Evolutionary conservation across 2,888 invertebrate species (phyloP), one percentile per base, ranked within the genome.

Genomic region (Caenorhabditis parvicauda): DNA sequence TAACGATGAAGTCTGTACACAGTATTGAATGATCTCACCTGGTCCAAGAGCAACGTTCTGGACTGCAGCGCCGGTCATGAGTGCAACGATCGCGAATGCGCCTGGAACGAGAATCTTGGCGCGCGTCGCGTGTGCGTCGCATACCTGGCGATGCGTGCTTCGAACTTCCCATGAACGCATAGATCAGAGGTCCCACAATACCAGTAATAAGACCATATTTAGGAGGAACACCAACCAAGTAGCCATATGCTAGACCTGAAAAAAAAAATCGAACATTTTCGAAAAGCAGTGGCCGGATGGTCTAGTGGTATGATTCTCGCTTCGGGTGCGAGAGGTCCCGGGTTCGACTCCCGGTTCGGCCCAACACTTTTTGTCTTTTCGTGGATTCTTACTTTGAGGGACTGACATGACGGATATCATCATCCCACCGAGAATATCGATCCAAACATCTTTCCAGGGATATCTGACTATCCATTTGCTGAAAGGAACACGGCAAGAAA

Each of bases 131-230:
- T 12, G 17, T 44, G 9, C 17, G 25, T 22, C 17, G 17, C 35
- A 7, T 35, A 65, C 89, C 92, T 85, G 92, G 88, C 2, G 92
- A 92, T 19, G 90, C 87, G 80, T 93, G 93, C 50, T 87, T 87
- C 0, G 92, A 92, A 0, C 91, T 91, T 47, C 92, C 92, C 71
- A 92, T 87, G 60, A 91, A 82, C 59, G 89, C 87, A 82, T 93
- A 93, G 14, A 91, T 83, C 9, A 93, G 84, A 0, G 91, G 90
- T 0, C 92, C 91, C 83, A 92, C 91, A 83, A 93, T 91, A 0
- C 91, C 92, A 87, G 90, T 91, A 82, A 91, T 90, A 4, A 87
- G 82, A 4, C 87, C 87, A 70, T 81, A 83, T n/a, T 83, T 82
- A 3, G 86, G 83, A 4, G 83, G 82, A 9, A 85, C 74, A 2